Evolutionary conservation across 2,113 vertebrate species (phyloP).

Genomic region (Herpetotheres cachinnans): DNA sequence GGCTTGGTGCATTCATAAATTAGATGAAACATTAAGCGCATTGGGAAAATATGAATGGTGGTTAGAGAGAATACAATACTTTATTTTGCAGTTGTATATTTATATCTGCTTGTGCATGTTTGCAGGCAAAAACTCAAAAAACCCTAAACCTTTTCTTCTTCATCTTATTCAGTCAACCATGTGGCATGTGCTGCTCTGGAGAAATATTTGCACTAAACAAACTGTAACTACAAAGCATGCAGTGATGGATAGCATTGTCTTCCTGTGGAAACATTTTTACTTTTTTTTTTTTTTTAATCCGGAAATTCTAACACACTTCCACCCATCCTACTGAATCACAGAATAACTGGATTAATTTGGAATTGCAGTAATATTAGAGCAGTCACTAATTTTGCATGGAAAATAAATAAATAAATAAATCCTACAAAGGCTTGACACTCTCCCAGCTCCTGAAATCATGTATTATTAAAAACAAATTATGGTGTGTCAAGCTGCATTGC

Average conservation of each 20-base stretch:
- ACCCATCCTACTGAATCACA: neutral
- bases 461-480: conserved; percentile 26
- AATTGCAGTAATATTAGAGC: neutral
- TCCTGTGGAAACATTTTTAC: neutral
- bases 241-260: neutral
- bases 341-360: neutral
- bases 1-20: neutral
- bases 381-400: neutral
- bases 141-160: neutral
- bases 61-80: neutral
- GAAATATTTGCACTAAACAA: conserved; percentile 4
- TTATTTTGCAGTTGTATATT: neutral
- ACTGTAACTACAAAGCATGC: neutral
- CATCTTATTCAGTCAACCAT: neutral
- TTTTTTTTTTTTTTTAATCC: neutral
- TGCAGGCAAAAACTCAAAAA: neutral
- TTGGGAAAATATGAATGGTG: neutral
- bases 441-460: neutral
- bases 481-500: neutral
- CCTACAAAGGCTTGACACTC: neutral
- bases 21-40: neutral
- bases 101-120: neutral
- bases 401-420: conserved; percentile 53
- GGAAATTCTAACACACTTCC: neutral
- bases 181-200: neutral